Evolutionary conservation across 2,113 vertebrate genomes (phyloP), one percentile per base, ranked within the genome.

Genomic region (Hemichromis elongatus): DNA sequence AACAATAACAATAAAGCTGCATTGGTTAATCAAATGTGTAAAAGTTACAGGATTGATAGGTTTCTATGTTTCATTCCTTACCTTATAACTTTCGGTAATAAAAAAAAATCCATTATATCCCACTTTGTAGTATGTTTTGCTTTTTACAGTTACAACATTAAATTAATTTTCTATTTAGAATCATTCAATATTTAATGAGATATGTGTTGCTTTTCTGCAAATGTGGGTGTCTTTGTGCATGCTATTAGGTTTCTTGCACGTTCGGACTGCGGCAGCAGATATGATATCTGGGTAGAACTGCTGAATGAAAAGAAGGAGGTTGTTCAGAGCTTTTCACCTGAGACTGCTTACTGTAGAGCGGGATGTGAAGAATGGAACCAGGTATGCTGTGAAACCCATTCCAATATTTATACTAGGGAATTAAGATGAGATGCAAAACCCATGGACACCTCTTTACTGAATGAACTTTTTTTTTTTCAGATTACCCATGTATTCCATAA

Each of bases 401-500:
- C 12, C 2, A 18, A 8, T 40, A 12, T 7, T 30, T 13, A 9
- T 1, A 6, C 18, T 19, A 24, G 18, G 2, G 40, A 42, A 7
- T 14, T 11, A 63, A 35, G 52, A 5, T 5, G 9, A n/a, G 50
- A 19, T 47, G 45, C n/a, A 61, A 47, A 55, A 1, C 11, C 7
- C 5, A 12, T 50, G 5, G 13, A 40, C 6, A 5, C 45, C 12
- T 40, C 19, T 11, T 21, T 9, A 86, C 54, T 4, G 10, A 30
- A 11, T 83, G 40, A 13, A 42, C 40, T 1, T 53, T 16, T 55
- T 3, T 3, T 84, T 30, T 30, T 94, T 93, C 92, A 99, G 98
- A 94, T 98, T n/a, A 97, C 94, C 16, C 90, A 99, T 78, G 96
- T 97, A 10, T 99, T 99, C 92, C 95, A 53, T 2, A 91, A 97